Conservation (phyloP, 2,888 invertebrate genomes). For the Eurytoma adleriae region DNA sequence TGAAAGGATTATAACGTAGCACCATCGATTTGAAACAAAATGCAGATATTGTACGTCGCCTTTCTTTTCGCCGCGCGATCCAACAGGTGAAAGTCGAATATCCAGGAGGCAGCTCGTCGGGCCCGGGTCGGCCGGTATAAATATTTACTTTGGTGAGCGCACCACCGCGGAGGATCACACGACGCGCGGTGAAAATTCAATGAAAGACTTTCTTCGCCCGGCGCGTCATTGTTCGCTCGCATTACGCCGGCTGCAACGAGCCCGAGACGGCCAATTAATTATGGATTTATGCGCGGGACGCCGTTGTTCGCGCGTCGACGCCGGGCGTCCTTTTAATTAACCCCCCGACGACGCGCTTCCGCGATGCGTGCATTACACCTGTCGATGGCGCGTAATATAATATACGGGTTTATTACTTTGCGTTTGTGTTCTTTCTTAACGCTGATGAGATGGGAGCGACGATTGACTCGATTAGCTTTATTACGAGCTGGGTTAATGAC, state of each 20-base stretch:
- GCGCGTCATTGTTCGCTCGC: conserved; percentile 21
- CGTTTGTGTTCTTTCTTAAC: no score
- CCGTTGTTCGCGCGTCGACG: not conserved
- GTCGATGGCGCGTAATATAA: no score
- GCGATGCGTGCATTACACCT: not conserved
- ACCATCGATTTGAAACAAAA: conserved; percentile 21
- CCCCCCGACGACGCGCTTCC: not conserved
- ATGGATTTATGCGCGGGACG: conserved; percentile 25
- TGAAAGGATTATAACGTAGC: not conserved
- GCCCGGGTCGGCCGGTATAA: conserved; percentile 19
- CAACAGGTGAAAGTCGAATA: conserved; percentile 35
- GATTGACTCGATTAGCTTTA: no score
- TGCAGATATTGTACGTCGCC: conserved; percentile 39
- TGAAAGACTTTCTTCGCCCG: conserved; percentile 45
- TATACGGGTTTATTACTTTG: not conserved
- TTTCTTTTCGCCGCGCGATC: conserved; percentile 19
- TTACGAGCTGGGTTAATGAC: no score
- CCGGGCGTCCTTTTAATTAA: not conserved
- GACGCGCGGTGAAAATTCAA: conserved; percentile 44
- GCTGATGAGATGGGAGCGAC: no score
- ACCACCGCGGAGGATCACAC: not conserved
- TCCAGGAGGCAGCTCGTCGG: no score
- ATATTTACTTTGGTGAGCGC: conserved; percentile 48
- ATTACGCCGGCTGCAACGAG: conserved; percentile 22
- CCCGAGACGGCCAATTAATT: conserved; percentile 19